These are phyloP conservation scores for Carabus problematicus DNA, from an alignment of 2,888 invertebrate genomes.

Conservation along the genomic window DNA sequence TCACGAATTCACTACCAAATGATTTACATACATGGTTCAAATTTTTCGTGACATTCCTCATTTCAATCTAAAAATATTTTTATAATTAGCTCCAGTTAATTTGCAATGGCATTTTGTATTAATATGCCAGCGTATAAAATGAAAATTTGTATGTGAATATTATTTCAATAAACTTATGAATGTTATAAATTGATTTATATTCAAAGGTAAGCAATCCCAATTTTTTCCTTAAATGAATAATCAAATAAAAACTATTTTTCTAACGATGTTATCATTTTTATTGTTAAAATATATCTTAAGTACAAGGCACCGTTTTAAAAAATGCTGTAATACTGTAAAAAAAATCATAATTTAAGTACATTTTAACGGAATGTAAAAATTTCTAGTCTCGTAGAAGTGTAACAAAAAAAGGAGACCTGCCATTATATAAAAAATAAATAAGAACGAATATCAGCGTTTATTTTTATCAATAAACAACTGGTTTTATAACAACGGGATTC, in stretches of 20 bases:
- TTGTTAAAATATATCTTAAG: conserved; percentile 29
- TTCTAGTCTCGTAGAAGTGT: conserved; percentile 24
- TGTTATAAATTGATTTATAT: neutral
- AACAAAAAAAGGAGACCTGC: conserved; percentile 6
- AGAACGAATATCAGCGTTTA: conserved; percentile 2
- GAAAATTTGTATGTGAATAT: neutral
- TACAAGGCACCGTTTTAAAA: conserved; percentile 36
- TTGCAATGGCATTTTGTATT: conserved; percentile 29
- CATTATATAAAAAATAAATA: conserved; percentile 14
- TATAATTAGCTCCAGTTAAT: conserved; percentile 5
- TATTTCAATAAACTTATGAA: neutral
- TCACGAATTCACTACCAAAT: conserved; percentile 7
- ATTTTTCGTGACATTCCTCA: conserved; percentile 10
- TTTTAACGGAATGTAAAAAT: conserved; percentile 32
- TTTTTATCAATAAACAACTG: neutral
- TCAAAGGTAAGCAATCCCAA: neutral
- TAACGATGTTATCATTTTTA: conserved; percentile 15
- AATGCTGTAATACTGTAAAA: conserved; percentile 29
- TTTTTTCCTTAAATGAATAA: neutral
- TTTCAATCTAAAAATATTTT: conserved; percentile 13
- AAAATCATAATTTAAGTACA: conserved; percentile 36
- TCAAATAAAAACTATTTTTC: no score
- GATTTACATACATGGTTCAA: neutral
- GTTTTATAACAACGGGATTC: neutral
- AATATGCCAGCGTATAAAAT: conserved; percentile 24